Percentiles rank a stretch among this genome's conserved stretches.
phyloP scores from a whole-genome alignment of 2,113 vertebrate genomes.

The Ornithorhynchus anatinus region DNA sequence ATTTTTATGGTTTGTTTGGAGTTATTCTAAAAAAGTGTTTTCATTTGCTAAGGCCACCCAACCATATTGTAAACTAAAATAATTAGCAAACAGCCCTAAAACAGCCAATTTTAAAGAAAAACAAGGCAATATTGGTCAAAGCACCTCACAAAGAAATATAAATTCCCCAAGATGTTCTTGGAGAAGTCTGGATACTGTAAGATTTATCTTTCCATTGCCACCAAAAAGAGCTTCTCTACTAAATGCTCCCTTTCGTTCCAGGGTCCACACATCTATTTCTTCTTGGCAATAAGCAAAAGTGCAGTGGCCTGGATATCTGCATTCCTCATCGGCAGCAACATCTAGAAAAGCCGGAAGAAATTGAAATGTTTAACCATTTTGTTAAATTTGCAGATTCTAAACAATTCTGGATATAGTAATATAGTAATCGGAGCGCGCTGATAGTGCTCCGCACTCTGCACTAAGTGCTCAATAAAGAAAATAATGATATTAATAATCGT shows the following conservation, averaged over 20 bases:
- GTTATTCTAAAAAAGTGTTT: no score
- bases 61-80: not conserved
- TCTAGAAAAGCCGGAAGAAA: conserved; percentile 66
- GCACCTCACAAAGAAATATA: conserved; percentile 95
- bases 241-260: conserved; percentile 94
- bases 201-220: conserved; percentile 75
- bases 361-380: not conserved
- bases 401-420: no score
- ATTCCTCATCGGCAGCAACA: conserved; percentile 90
- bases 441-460: no score
- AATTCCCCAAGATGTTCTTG: conserved; percentile 95
- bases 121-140: not conserved
- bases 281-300: conserved; percentile 97
- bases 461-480: no score
- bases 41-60: no score
- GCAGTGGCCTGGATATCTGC: conserved; percentile 91
- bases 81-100: not conserved
- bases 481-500: no score
- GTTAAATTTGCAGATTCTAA: not conserved
- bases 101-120: not conserved
- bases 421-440: no score
- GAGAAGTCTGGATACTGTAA: conserved; percentile 87
- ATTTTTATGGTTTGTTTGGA: no score
- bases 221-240: conserved; percentile 91
- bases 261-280: conserved; percentile 95